phyloP scores from a whole-genome alignment of 2,888 invertebrate genomes.

The Byasa hedistus region DNA sequence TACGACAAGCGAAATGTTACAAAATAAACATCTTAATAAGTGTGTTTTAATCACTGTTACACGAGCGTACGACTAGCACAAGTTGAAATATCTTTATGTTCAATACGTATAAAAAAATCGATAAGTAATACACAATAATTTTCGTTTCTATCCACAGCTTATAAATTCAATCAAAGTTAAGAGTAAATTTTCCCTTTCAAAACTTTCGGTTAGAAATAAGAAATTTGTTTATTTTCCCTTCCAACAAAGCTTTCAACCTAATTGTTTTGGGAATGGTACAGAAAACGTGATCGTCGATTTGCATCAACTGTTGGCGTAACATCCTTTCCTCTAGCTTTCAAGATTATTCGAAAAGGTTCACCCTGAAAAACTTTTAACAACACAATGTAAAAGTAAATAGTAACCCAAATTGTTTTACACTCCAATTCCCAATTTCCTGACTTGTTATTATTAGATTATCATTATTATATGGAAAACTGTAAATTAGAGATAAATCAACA shows the following conservation, averaged over 20 bases:
- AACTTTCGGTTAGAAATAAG: slow-evolving; percentile 2
- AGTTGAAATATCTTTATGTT: too few relatives aligned
- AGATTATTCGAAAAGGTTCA: background rate
- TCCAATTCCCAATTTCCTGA: background rate
- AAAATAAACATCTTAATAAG: too few relatives aligned
- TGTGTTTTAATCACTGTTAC: too few relatives aligned
- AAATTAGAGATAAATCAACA: too few relatives aligned
- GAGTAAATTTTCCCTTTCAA: slow-evolving; percentile 10
- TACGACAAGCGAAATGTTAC: too few relatives aligned
- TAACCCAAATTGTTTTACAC: background rate
- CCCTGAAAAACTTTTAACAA: background rate
- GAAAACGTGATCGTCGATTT: background rate
- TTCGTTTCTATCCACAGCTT: background rate
- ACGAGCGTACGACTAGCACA: too few relatives aligned
- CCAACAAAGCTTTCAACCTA: background rate
- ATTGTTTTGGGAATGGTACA: background rate
- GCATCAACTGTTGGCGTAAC: background rate
- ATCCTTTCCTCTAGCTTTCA: background rate
- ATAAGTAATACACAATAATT: background rate
- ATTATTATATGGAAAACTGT: background rate
- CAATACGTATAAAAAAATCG: too few relatives aligned
- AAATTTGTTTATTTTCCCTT: slow-evolving; percentile 10
- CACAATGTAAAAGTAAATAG: background rate
- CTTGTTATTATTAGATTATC: background rate
- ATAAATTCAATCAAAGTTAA: slow-evolving; percentile 8